A percentile compares a stretch with the other conserved stretches of the same genome.
Evolutionary conservation across 2,888 invertebrate genomes (phyloP).

Genomic region (Limnephilus rhombicus): DNA sequence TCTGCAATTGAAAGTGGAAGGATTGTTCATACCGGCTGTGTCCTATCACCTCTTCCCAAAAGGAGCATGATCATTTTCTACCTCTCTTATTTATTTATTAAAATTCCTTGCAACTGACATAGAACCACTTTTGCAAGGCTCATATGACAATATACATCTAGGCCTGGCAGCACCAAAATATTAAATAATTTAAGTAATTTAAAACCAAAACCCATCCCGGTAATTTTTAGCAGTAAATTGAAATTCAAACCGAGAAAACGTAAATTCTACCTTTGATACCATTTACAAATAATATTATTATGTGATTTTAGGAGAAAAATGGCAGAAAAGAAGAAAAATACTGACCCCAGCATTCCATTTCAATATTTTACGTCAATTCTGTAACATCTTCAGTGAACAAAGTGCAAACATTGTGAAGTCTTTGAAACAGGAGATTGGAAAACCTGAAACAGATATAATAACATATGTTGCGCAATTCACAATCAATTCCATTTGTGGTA

Average conservation of each 20-base stretch:
- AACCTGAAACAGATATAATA: constrained; percentile 72
- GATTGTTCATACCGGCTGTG: too few species aligned
- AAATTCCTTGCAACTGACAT: too few species aligned
- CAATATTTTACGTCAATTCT: constrained; percentile 72
- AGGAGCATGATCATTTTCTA: too few species aligned
- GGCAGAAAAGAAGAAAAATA: constrained; percentile 73
- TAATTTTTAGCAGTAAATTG: too few species aligned
- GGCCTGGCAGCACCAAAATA: too few species aligned
- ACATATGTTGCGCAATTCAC: constrained; percentile 76
- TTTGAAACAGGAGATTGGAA: constrained; percentile 68
- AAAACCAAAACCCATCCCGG: too few species aligned
- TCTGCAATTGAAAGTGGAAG: too few species aligned
- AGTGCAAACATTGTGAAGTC: constrained; percentile 69
- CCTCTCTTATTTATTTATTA: too few species aligned
- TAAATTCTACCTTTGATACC: neutral
- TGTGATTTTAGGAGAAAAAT: constrained; percentile 71
- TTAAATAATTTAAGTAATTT: constrained; percentile 65
- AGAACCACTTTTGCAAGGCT: too few species aligned
- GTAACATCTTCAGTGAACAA: constrained; percentile 70
- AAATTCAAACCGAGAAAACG: constrained; percentile 67
- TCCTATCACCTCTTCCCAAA: too few species aligned
- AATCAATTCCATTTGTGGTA: constrained; percentile 78
- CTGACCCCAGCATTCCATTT: constrained; percentile 76
- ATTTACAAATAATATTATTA: neutral
- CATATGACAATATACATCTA: too few species aligned